A percentile compares a stretch with the other conserved stretches of the same genome.
Evolutionary conservation across 2,113 vertebrate genomes (phyloP).

Genomic region (Vulpes lagopus): DNA sequence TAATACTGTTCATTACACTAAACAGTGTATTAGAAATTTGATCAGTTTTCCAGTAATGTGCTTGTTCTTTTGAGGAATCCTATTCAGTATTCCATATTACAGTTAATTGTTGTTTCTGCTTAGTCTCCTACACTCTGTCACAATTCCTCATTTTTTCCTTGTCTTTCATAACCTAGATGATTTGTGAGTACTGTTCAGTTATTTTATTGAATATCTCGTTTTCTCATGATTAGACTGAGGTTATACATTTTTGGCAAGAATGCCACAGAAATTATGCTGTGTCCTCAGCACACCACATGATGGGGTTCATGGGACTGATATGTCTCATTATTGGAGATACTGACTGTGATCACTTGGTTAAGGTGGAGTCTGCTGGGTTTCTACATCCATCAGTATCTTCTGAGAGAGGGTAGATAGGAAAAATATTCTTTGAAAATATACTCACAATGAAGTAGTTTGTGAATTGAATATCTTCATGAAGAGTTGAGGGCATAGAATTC

Average conservation of each 20-base stretch:
- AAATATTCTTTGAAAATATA: neutral
- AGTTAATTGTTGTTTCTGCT: constrained; percentile 8
- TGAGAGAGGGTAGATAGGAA: neutral
- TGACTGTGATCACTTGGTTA: neutral
- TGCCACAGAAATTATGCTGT: neutral
- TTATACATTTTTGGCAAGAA: neutral
- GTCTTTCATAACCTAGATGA: neutral
- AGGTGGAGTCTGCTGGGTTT: neutral
- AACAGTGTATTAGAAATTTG: neutral
- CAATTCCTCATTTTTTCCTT: neutral
- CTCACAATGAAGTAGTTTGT: neutral
- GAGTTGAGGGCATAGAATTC: neutral
- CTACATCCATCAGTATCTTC: neutral
- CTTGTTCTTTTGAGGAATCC: neutral
- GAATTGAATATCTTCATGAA: neutral
- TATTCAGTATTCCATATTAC: neutral
- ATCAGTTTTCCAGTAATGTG: neutral
- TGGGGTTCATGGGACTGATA: neutral
- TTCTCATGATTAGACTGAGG: neutral
- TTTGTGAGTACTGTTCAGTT: neutral
- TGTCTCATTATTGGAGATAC: neutral
- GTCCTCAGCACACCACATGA: neutral
- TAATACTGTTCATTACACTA: neutral
- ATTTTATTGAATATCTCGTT: constrained; percentile 39
- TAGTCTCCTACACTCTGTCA: neutral